A percentile compares a stretch with the other conserved stretches of the same genome.
Evolutionary conservation across 1,140 invertebrate species (phyloP).

Genomic region (Vanessa atalanta): DNA sequence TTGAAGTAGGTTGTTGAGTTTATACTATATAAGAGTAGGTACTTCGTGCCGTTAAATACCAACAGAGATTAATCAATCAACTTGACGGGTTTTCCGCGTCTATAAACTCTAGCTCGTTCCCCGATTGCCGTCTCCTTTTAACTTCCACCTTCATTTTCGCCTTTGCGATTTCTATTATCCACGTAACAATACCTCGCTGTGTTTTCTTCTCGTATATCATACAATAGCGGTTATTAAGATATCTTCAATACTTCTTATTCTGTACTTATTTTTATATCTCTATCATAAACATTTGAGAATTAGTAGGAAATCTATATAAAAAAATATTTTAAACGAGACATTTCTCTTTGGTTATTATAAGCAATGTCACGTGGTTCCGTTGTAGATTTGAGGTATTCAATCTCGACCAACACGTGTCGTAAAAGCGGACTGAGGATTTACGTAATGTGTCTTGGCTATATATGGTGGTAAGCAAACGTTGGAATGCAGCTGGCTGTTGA

Average conservation of each 20-base stretch:
- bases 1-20: not conserved
- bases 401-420: too few relatives aligned
- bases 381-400: too few relatives aligned
- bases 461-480: too few relatives aligned
- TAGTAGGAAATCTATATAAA: too few relatives aligned
- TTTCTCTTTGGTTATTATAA: too few relatives aligned
- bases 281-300: too few relatives aligned
- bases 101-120: slow-evolving; percentile 20
- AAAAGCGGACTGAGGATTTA: too few relatives aligned
- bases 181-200: slow-evolving; percentile 26
- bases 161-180: slow-evolving; percentile 33
- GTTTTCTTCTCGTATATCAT: slow-evolving; percentile 17
- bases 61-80: slow-evolving; percentile 36
- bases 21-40: slow-evolving; percentile 7
- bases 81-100: slow-evolving; percentile 21
- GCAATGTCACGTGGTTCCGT: too few relatives aligned
- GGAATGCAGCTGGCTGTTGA: too few relatives aligned
- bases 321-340: too few relatives aligned
- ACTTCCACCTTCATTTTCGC: slow-evolving; percentile 35
- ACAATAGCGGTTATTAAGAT: slow-evolving; percentile 32
- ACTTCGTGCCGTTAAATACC: not conserved
- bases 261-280: too few relatives aligned
- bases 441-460: too few relatives aligned
- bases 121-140: slow-evolving; percentile 29
- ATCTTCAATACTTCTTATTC: slow-evolving; percentile 2